phyloP scores from a whole-genome alignment of 1,140 invertebrate genomes.

The Pseudomyrmex gracilis region DNA sequence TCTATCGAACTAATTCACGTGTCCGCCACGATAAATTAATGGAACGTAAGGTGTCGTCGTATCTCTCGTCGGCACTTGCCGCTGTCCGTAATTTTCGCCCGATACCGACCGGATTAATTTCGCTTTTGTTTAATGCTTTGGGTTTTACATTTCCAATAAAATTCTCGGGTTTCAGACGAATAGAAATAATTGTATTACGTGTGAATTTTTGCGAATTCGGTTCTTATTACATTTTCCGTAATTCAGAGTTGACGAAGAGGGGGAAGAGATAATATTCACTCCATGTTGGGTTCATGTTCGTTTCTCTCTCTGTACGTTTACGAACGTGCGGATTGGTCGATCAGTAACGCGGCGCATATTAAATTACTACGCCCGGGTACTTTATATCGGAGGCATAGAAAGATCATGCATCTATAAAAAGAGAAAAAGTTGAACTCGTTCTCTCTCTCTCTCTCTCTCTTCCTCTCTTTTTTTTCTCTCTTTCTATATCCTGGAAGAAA shows the following conservation, averaged over 20 bases:
- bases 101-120: not conserved
- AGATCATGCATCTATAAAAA: slow-evolving; percentile 27
- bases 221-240: not conserved
- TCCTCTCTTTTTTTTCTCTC: no score
- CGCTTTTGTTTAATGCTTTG: not conserved
- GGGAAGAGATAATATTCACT: no score
- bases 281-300: not conserved
- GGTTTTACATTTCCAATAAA: not conserved
- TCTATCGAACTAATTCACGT: slow-evolving; percentile 15
- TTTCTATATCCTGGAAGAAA: slow-evolving; percentile 24
- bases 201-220: not conserved
- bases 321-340: not conserved
- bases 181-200: not conserved
- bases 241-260: no score
- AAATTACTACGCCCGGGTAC: slow-evolving; percentile 14
- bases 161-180: not conserved
- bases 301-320: not conserved
- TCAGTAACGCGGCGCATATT: not conserved
- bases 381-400: not conserved
- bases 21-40: not conserved
- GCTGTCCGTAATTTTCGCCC: not conserved
- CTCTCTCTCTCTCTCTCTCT: no score
- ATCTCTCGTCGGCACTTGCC: not conserved
- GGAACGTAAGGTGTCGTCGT: not conserved
- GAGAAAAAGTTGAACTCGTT: slow-evolving; percentile 30